Evolutionary conservation across 2,888 invertebrate species (phyloP).

Genomic region (Agrenia bidenticulata): DNA sequence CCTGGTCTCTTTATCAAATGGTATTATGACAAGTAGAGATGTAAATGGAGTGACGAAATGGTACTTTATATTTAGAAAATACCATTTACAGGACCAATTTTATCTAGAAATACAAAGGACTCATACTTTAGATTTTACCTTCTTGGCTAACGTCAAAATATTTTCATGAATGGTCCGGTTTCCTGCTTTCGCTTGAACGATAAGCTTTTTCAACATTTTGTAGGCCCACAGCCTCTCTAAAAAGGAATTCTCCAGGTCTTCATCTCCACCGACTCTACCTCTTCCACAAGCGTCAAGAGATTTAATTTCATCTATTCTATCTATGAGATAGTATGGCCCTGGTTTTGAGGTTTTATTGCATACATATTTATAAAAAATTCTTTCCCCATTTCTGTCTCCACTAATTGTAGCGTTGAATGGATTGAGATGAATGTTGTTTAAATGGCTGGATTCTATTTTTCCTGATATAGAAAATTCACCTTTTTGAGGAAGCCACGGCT

Average conservation of each 20-base stretch:
- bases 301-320: too few species aligned
- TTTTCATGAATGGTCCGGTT: not conserved
- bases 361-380: too few species aligned
- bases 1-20: not conserved
- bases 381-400: too few species aligned
- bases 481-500: conserved; percentile 55
- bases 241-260: conserved; percentile 49
- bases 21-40: not conserved
- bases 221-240: conserved; percentile 55
- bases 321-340: too few species aligned
- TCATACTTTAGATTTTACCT: not conserved
- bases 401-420: too few species aligned
- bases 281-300: too few species aligned
- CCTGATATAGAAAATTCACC: conserved; percentile 56
- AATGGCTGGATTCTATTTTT: too few species aligned
- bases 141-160: not conserved
- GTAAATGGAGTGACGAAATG: conserved; percentile 7
- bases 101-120: not conserved
- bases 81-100: not conserved
- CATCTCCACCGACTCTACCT: not conserved
- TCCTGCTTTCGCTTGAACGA: conserved; percentile 12
- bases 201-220: conserved; percentile 54
- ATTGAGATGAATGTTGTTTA: too few species aligned
- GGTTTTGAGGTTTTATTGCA: too few species aligned
- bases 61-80: conserved; percentile 4